phyloP scores from a whole-genome alignment of 2,797 vertebrate species.

The Crossoptilon crossoptilon region DNA sequence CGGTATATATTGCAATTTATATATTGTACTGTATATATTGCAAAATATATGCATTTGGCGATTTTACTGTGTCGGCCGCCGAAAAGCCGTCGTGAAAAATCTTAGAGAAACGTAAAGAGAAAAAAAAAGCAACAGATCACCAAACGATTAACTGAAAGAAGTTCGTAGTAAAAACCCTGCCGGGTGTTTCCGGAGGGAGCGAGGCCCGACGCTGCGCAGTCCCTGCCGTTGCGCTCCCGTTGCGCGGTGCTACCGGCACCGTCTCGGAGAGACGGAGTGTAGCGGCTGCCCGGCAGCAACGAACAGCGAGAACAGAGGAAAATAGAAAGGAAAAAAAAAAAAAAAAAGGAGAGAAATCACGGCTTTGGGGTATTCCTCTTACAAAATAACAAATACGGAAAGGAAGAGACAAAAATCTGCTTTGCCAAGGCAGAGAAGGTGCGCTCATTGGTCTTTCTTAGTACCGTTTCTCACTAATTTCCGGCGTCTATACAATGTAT shows the following conservation, averaged over 20 bases:
- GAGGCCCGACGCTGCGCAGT: not conserved
- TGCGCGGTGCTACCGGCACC: not conserved
- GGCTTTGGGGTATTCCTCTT: not conserved
- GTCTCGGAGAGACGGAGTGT: not conserved
- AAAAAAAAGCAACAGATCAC: too few relatives aligned
- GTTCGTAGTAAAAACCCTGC: not conserved
- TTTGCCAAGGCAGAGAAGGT: not conserved
- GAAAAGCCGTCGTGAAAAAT: not conserved
- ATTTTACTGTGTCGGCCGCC: not conserved
- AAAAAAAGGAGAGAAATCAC: not conserved
- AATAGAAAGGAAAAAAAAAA: not conserved
- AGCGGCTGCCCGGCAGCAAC: not conserved
- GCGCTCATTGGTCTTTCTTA: not conserved
- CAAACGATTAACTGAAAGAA: too few relatives aligned
- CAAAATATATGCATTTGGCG: not conserved
- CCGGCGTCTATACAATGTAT: not conserved
- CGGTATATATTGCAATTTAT: not conserved
- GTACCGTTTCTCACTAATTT: not conserved
- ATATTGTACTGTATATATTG: not conserved
- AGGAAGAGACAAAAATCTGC: fast-evolving
- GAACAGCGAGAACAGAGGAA: not conserved
- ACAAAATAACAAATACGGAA: not conserved
- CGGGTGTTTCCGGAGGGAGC: not conserved
- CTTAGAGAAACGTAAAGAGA: not conserved
- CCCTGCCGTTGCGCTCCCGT: fast-evolving